phyloP scores from a whole-genome alignment of 2,888 invertebrate genomes.

The Macrosoma leucophasiata region DNA sequence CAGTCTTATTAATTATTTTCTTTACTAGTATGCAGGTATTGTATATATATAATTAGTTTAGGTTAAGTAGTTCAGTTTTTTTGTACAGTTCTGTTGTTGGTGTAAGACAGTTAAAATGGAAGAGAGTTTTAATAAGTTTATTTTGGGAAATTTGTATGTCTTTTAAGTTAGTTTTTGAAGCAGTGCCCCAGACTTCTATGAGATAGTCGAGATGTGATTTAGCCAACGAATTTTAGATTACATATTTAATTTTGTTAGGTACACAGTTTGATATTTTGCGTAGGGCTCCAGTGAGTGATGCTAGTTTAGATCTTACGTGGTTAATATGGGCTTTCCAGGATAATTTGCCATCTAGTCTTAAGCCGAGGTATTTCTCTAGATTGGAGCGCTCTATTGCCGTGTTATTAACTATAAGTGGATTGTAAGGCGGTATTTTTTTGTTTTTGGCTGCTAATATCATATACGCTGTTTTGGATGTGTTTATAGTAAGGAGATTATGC shows the following conservation, averaged over 20 bases:
- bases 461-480: conserved; percentile 6
- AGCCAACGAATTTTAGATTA: conserved; percentile 14
- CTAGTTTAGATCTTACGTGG: conserved; percentile 6
- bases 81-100: conserved; percentile 10
- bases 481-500: conserved; percentile 11
- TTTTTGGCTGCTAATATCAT: conserved; percentile 11
- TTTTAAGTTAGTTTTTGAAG: conserved; percentile 8
- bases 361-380: conserved; percentile 14
- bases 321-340: conserved; percentile 15
- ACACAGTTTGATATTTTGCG: conserved; percentile 7
- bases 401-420: conserved; percentile 9
- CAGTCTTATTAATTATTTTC: conserved; percentile 11
- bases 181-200: conserved; percentile 15
- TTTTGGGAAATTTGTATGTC: conserved; percentile 12
- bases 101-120: conserved; percentile 13
- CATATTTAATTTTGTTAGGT: conserved; percentile 10
- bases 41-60: conserved; percentile 12
- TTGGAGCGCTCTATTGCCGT: neutral
- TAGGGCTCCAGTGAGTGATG: conserved; percentile 7
- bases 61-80: conserved; percentile 14
- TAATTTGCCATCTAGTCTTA: conserved; percentile 6
- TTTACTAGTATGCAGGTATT: conserved; percentile 10
- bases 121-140: conserved; percentile 15
- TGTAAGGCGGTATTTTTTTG: neutral
- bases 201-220: conserved; percentile 15